These are phyloP conservation scores for Pegoplata infirma DNA, from an alignment of 2,888 invertebrate genomes.

Conservation along the genomic window DNA sequence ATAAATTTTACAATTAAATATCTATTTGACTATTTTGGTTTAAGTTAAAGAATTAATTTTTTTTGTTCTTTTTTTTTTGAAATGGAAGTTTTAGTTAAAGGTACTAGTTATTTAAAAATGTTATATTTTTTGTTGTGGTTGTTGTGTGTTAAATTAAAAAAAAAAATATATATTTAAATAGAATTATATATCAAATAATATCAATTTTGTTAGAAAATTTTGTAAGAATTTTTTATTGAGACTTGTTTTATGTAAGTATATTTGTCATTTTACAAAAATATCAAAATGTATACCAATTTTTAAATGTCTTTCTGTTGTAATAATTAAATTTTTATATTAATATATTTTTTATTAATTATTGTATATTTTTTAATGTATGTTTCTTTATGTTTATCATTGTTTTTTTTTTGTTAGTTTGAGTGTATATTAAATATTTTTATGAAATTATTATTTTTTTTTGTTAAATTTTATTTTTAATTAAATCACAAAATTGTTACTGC, in stretches of 20 bases:
- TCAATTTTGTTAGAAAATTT: background rate
- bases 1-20: slow-evolving; percentile 9
- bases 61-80: slow-evolving; percentile 29
- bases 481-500: slow-evolving; percentile 74
- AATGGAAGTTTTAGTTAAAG: slow-evolving; percentile 59
- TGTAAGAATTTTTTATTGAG: background rate
- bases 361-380: background rate
- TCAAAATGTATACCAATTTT: slow-evolving; percentile 25
- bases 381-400: too few species aligned
- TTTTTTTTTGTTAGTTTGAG: too few species aligned
- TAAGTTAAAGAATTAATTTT: background rate
- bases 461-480: slow-evolving; percentile 62
- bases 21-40: background rate
- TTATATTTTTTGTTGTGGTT: background rate
- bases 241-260: background rate
- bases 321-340: background rate
- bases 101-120: slow-evolving; percentile 54
- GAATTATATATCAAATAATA: background rate
- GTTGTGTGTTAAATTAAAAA: background rate
- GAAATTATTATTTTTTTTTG: slow-evolving; percentile 41
- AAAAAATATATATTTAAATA: background rate
- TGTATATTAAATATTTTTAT: slow-evolving; percentile 35
- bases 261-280: slow-evolving; percentile 19
- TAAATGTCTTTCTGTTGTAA: background rate
- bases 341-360: slow-evolving; percentile 5